Base-by-base conservation (phyloP, 1,140 invertebrate genomes). In the Adoxophyes honmai region DNA sequence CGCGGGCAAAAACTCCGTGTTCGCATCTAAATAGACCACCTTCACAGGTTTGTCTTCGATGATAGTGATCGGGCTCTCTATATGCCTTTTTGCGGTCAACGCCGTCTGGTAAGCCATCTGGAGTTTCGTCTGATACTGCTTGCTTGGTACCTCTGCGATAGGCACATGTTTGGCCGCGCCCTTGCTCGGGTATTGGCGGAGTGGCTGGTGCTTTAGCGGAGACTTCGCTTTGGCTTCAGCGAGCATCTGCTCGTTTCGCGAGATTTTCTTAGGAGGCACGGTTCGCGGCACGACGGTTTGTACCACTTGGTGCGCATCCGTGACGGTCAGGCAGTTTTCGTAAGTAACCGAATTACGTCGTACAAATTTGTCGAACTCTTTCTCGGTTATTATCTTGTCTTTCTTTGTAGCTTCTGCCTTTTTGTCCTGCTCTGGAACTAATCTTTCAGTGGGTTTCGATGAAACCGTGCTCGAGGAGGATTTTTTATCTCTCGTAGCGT, bases 311-410 rank as follows among this genome's bases (percentile, higher is more conserved):
- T 73, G 78, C 13, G 75, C 58, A 55, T 84, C 75, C 55, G 75
- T 83, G 3, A 88, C 78, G 14, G 82, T 88, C 4, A 86, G 57
- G 56, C 77, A 68, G 62, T 88, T 81, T 67, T 86, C 81, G 56
- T 78, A 86, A 21, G 75, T 85, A 28, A 84, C 70, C 14, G 87
- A 89, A 65, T 89, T 89, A 52, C 87, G 66, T 69, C 87, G 68
- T 4, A 74, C 85, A 73, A 89, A 89, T 70, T 88, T 88, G 61
- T 89, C 87, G 66, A 89, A 89, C 62, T 89, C 87, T 52, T 80
- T 86, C 75, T 89, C 87, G 33, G 82, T 88, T 38, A 88, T 88
- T 36, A 87, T 77, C 15, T 68, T 42, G 53, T 86, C 81, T 57
- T 74, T 78, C 60, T 70, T 76, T 44, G 60, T 42, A 51, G 75